phyloP scores from a whole-genome alignment of 2,113 vertebrate species.

The Balaeniceps rex region DNA sequence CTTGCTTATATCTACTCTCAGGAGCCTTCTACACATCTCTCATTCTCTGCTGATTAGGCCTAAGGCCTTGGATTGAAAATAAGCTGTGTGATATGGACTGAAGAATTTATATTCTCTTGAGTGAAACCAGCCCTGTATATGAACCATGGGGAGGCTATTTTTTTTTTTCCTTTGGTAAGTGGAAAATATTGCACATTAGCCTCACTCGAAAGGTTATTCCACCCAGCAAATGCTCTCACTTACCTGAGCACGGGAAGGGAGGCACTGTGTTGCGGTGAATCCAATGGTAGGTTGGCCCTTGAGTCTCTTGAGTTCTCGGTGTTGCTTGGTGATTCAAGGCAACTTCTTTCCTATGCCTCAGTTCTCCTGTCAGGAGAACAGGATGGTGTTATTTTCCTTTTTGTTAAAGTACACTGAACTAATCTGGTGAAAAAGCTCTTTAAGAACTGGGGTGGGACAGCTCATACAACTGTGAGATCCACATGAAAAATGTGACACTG shows the following conservation, averaged over 20 bases:
- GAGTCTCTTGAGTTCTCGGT: background rate
- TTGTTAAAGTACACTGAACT: background rate
- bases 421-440: background rate
- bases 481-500: background rate
- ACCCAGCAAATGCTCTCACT: background rate
- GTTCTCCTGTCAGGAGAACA: background rate
- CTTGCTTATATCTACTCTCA: background rate
- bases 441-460: background rate
- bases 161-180: background rate
- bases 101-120: background rate
- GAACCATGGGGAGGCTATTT: background rate
- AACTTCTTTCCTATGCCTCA: background rate
- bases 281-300: background rate
- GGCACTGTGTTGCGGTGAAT: background rate
- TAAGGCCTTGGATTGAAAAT: background rate
- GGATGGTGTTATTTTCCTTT: background rate
- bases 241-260: background rate
- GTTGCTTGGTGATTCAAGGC: background rate
- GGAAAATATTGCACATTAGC: background rate
- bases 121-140: background rate
- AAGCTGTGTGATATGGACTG: background rate
- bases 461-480: background rate
- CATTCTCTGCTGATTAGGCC: background rate
- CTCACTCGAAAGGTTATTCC: background rate
- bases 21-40: background rate